Base-by-base conservation (phyloP, 2,888 invertebrate species). In the Stenoptilia bipunctidactyla region DNA sequence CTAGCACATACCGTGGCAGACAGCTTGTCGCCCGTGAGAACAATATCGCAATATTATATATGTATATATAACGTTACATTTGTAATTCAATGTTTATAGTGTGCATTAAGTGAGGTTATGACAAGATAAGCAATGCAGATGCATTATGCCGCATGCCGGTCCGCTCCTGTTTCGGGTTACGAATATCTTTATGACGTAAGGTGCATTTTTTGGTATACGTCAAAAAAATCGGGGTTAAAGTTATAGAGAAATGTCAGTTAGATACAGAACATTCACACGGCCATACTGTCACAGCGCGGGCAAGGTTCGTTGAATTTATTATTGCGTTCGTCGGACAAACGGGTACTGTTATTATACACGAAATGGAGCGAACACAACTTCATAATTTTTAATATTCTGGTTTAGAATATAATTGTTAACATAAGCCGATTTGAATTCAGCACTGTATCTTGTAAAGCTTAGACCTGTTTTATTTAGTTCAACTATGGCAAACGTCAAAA, bases 251-350 rank as follows among this genome's bases (percentile, higher is more conserved):
- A 20, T 20, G 20, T 20, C 20, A 20, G 20, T 20, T 8, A 20
- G 20, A 20, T 20, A 20, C 20, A 20, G 20, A 20, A 20, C 20
- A 20, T 20, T 20, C 20, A 20, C 20, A 20, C 20, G 13, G 30
- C 30, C 13, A 14, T 34, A 34, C 2, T 6, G 13, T 34, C 82
- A 82, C 82, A 82, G 82, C 80, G 80, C 20, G 77, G 71, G 69
- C 63, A 77, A 76, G 73, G 83, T 83, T 83, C 83, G 80, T 82
- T 82, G 83, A 79, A 82, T 82, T 82, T 77, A 74, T 83, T 82
- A 83, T 82, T 71, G 71, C 82, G 68, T 82, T 82, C 82, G 75
- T 67, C 70, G 77, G 75, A 75, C 67, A 34, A 63, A 63, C 64
- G 61, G 63, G 66, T 65, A 68, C 79, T 70, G 77, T 79, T 80